A percentile compares a stretch with the other conserved stretches of the same genome.
Conservation (phyloP, 2,797 vertebrate species). For the Microcaecilia unicolor region DNA sequence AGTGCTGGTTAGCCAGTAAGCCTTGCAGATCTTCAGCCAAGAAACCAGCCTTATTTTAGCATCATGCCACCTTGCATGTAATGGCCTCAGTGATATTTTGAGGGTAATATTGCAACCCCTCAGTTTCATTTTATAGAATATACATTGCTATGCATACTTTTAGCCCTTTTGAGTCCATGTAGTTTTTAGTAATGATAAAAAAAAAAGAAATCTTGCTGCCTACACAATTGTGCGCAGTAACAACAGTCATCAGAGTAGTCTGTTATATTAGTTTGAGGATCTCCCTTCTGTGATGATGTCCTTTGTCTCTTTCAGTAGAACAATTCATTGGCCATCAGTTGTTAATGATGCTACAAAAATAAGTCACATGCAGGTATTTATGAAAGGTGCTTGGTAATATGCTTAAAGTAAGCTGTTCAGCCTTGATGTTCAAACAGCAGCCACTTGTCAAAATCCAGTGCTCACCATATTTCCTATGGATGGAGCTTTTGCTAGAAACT, state of each 20-base stretch:
- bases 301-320: constrained; percentile 21
- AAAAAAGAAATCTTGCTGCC: constrained; percentile 34
- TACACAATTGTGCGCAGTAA: constrained; percentile 28
- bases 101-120: constrained; percentile 68
- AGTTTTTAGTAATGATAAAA: constrained; percentile 25
- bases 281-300: constrained; percentile 8
- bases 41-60: constrained; percentile 51
- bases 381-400: constrained; percentile 49
- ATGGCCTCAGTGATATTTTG: constrained; percentile 31
- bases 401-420: constrained; percentile 17
- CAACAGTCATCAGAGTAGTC: constrained; percentile 31
- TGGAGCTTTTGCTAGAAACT: constrained; percentile 49
- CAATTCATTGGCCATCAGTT: constrained; percentile 1
- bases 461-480: constrained; percentile 51
- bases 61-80: constrained; percentile 51
- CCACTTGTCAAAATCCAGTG: constrained; percentile 75
- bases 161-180: constrained; percentile 59
- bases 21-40: constrained; percentile 63
- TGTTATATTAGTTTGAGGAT: constrained; percentile 3
- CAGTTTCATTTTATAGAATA: constrained; percentile 52
- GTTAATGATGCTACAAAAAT: constrained; percentile 6
- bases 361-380: constrained; percentile 22
- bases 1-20: constrained; percentile 25
- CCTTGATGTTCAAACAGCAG: constrained; percentile 19
- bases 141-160: constrained; percentile 32